A percentile compares a stretch with the other conserved stretches of the same genome.
Conservation (phyloP, 2,113 vertebrate genomes). For the Megaleporinus macrocephalus region DNA sequence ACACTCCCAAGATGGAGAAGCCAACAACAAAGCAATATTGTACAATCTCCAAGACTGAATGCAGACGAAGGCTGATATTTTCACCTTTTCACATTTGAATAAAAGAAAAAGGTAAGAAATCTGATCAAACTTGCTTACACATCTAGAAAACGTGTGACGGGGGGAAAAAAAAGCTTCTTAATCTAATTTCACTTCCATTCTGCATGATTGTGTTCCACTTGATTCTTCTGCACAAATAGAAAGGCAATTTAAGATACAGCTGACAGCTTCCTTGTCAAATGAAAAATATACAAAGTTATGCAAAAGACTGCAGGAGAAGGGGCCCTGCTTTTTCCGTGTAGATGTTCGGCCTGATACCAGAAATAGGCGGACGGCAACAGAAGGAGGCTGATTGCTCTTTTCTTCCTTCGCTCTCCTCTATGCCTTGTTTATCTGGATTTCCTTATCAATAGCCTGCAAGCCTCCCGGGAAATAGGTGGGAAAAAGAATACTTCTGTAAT, state of each 20-base stretch:
- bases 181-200: slow-evolving; percentile 5
- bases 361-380: neutral
- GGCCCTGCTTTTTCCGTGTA: neutral
- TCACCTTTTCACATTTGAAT: slow-evolving; percentile 15
- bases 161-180: slow-evolving; percentile 14
- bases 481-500: slow-evolving; percentile 47
- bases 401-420: neutral
- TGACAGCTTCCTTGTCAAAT: slow-evolving; percentile 35
- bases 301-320: slow-evolving; percentile 1
- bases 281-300: slow-evolving; percentile 39
- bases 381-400: slow-evolving; percentile 9
- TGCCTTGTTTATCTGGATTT: slow-evolving; percentile 39
- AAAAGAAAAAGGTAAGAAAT: neutral
- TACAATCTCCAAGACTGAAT: neutral
- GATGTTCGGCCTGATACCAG: slow-evolving; percentile 8
- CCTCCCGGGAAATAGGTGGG: slow-evolving; percentile 38
- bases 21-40: neutral
- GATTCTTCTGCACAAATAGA: slow-evolving; percentile 21
- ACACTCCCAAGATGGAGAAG: neutral
- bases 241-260: slow-evolving; percentile 34
- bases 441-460: slow-evolving; percentile 47
- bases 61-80: neutral
- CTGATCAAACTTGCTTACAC: slow-evolving; percentile 9
- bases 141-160: slow-evolving; percentile 23
- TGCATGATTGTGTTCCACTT: slow-evolving; percentile 21